phyloP scores from a whole-genome alignment of 2,888 invertebrate species.

The Cerceris rybyensis region DNA sequence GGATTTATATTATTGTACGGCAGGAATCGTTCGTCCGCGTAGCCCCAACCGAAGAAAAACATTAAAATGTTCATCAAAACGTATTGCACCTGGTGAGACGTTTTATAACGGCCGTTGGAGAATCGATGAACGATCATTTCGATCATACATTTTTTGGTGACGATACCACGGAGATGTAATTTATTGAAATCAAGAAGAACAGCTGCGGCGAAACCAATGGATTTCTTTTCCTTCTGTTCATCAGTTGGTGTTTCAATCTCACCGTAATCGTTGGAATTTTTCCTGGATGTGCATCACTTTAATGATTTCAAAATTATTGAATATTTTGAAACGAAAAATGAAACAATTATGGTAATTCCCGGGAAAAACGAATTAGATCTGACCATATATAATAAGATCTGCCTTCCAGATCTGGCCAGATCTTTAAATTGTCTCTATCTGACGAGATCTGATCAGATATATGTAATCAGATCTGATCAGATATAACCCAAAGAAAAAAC shows the following conservation, averaged over 20 bases:
- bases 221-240: constrained; percentile 6
- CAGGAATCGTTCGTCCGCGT: constrained; percentile 22
- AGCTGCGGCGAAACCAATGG: constrained; percentile 4
- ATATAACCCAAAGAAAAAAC: too few species aligned
- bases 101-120: constrained; percentile 39
- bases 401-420: too few species aligned
- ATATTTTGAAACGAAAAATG: neutral
- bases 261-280: too few species aligned
- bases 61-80: constrained; percentile 39
- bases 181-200: constrained; percentile 8
- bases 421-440: too few species aligned
- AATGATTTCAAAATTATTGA: too few species aligned
- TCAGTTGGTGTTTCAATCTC: too few species aligned
- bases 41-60: constrained; percentile 21
- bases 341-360: neutral
- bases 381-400: too few species aligned
- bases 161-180: constrained; percentile 7
- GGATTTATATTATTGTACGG: constrained; percentile 50
- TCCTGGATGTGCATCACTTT: too few species aligned
- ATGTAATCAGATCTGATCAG: too few species aligned
- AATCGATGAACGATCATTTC: constrained; percentile 35
- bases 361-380: too few species aligned
- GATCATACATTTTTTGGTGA: constrained; percentile 11
- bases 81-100: constrained; percentile 15
- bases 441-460: too few species aligned